Evolutionary conservation across 2,888 invertebrate genomes (phyloP), one percentile per base, ranked within the genome.

Genomic region (Xanthorhoe designata): DNA sequence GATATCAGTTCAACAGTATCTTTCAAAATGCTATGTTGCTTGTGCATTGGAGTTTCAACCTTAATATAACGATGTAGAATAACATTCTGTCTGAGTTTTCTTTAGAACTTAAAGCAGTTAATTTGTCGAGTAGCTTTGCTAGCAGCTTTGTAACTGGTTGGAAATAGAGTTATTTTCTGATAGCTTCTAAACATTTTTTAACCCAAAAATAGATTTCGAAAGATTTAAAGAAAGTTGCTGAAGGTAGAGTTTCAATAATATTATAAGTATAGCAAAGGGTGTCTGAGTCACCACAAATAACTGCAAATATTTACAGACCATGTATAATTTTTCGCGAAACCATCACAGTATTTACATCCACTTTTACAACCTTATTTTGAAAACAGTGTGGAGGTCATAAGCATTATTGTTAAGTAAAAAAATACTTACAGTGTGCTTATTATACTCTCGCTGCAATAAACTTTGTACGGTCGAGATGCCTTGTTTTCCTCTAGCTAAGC

Each of bases 1-100:
- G 35, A 57, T 66, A 70, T 66, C 59, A 55, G 59, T 65, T 53
- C 52, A 61, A 53, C 68, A 66, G 64, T 61, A 64, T 60, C 56
- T 65, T 64, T 62, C 59, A 64, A 55, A 53, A 56, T 53, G 35
- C 56, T 47, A 17, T 32, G 6, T 52, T 51, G 1, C 10, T 17
- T 1, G 10, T 24, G 13, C 53, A 24, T 10, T 53, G 32, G 13
- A 47, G 32, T 61, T 53, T 54, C n/a, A 35, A 54, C 53, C 29
- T 49, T 49, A 18, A 3, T 17, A 47, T 1, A 7, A 15, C 17
- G 6, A 15, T 2, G 15, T 6, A 15, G 47, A 47, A 8, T 47
- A 42, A 2, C 7, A 38, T 45, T 5, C 15, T 45, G 13, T 5
- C 13, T 45, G 17, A n/a, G 15, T 17, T 47, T 47, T 8, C 47